A percentile compares a stretch with the other conserved stretches of the same genome.
These are phyloP conservation scores for Solea solea DNA, from an alignment of 2,113 vertebrate genomes.

Conservation along the genomic window DNA sequence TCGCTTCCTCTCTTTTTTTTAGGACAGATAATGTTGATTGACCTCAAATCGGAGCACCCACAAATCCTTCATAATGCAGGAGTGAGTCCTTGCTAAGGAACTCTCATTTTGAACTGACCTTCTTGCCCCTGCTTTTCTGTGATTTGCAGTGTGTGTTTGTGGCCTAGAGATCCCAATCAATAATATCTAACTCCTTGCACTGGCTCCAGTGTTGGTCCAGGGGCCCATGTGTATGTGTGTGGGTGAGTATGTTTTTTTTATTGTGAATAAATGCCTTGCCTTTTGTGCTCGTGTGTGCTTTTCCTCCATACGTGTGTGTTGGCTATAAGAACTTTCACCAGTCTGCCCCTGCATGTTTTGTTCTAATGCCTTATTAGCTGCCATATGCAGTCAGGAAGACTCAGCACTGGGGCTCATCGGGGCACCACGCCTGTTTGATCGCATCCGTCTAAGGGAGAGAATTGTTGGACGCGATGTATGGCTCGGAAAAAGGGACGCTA, in stretches of 20 bases:
- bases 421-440: constrained; percentile 10
- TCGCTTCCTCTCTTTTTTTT: neutral
- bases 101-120: neutral
- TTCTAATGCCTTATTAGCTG: constrained; percentile 19
- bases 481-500: constrained; percentile 55
- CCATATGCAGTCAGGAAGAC: constrained; percentile 19
- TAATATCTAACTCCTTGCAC: neutral
- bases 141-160: neutral
- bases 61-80: constrained; percentile 25
- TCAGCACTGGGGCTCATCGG: constrained; percentile 28
- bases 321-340: neutral
- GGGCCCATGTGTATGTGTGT: neutral
- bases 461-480: constrained; percentile 42
- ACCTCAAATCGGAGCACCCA: constrained; percentile 3
- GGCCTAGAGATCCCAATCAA: neutral
- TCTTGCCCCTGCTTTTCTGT: constrained; percentile 6
- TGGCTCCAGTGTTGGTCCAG: neutral
- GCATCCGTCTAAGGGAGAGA: constrained; percentile 17
- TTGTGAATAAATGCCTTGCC: neutral
- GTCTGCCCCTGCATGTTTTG: constrained; percentile 25
- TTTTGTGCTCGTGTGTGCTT: neutral
- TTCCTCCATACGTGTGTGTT: neutral
- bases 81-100: constrained; percentile 6
- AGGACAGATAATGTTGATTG: constrained; percentile 12
- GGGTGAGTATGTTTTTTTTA: neutral